phyloP scores from a whole-genome alignment of 1,140 invertebrate species.

The Megalopta genalis region DNA sequence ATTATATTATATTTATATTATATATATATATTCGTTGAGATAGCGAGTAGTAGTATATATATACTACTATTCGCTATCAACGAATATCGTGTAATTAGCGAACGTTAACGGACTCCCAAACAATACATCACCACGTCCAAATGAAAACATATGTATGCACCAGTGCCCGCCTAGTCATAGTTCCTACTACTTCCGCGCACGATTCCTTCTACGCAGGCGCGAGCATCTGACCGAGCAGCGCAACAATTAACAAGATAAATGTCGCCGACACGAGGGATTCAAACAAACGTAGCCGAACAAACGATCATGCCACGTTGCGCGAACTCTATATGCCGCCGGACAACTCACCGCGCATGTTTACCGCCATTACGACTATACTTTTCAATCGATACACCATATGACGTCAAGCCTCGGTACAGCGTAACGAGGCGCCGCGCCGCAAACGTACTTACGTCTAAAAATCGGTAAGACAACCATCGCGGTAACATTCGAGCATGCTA shows the following conservation, averaged over 20 bases:
- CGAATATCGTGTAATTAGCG: neutral
- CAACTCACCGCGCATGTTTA: constrained; percentile 21
- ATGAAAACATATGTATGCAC: neutral
- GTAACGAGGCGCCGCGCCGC: constrained; percentile 1
- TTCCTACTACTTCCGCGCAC: neutral
- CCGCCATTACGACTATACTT: neutral
- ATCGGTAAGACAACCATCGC: too few relatives aligned
- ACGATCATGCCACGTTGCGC: neutral
- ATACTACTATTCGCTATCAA: too few relatives aligned
- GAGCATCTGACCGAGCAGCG: neutral
- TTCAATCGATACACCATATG: constrained; percentile 78
- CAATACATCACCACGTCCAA: neutral
- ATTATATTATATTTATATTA: too few relatives aligned
- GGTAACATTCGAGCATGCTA: too few relatives aligned
- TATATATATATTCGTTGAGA: too few relatives aligned
- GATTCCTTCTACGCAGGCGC: neutral
- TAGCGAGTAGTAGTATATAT: too few relatives aligned
- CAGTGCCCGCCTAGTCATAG: neutral
- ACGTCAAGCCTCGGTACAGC: constrained; percentile 75
- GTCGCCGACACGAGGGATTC: neutral
- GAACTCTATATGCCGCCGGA: neutral
- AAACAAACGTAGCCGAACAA: neutral
- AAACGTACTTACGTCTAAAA: too few relatives aligned
- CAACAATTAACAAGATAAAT: neutral
- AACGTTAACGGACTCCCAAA: too few relatives aligned